These are phyloP conservation scores for Sinodicranocentrus sp. DNA, from an alignment of 2,888 invertebrate genomes.

Conservation along the genomic window DNA sequence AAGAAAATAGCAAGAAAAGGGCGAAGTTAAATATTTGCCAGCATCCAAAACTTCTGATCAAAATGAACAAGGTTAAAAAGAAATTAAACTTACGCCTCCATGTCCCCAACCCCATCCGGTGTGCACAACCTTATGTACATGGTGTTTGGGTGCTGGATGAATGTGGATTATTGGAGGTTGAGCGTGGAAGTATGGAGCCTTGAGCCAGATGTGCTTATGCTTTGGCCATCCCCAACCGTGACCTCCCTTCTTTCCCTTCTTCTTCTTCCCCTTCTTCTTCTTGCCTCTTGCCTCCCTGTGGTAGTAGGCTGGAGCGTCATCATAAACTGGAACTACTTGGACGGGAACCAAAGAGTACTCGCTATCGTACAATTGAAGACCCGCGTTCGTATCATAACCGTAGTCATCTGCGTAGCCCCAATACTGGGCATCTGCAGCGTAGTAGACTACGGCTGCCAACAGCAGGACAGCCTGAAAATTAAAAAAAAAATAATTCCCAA, in stretches of 20 bases:
- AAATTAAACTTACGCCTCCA: slow-evolving; percentile 18
- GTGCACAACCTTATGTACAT: slow-evolving; percentile 46
- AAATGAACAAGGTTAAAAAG: neutral
- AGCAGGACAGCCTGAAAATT: slow-evolving; percentile 70
- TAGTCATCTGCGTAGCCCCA: slow-evolving; percentile 41
- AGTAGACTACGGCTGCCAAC: slow-evolving; percentile 65
- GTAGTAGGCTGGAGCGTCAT: slow-evolving; percentile 50
- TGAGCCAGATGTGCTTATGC: slow-evolving; percentile 61
- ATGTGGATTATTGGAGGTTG: slow-evolving; percentile 59
- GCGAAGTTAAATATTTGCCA: neutral
- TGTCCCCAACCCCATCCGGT: slow-evolving; percentile 65
- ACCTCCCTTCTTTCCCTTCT: slow-evolving; percentile 38
- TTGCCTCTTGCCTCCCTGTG: slow-evolving; percentile 30
- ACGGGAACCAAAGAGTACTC: slow-evolving; percentile 60
- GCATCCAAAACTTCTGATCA: neutral
- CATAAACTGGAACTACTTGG: slow-evolving; percentile 46
- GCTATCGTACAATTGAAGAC: slow-evolving; percentile 45
- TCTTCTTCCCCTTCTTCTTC: slow-evolving; percentile 42
- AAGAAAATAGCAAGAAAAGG: too few relatives aligned
- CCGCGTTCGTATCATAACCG: slow-evolving; percentile 15
- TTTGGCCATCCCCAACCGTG: slow-evolving; percentile 65
- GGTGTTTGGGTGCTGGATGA: slow-evolving; percentile 58
- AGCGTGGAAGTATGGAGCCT: slow-evolving; percentile 61
- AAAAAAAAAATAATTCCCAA: slow-evolving; percentile 20
- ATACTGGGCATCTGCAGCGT: slow-evolving; percentile 57